Conservation (phyloP, 2,888 invertebrate genomes). For the Drosophila tanythrix region DNA sequence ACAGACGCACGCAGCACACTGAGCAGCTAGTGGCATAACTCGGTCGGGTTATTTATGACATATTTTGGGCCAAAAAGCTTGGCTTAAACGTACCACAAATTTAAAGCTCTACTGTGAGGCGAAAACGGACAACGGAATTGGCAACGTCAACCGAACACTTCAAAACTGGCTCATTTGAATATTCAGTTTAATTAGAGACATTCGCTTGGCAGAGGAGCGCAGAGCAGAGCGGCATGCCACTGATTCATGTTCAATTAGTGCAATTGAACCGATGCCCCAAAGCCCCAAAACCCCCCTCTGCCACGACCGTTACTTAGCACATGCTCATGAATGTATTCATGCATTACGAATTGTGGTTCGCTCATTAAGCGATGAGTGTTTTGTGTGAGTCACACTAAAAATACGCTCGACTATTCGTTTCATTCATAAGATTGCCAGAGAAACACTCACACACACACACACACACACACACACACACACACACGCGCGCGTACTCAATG, state of each 20-base stretch:
- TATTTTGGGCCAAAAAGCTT: conserved; percentile 49
- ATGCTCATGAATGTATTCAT: conserved; percentile 27
- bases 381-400: conserved; percentile 25
- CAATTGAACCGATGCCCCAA: conserved; percentile 50
- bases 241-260: conserved; percentile 78
- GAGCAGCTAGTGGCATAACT: conserved; percentile 14
- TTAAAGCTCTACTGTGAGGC: conserved; percentile 3
- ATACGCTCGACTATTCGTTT: conserved; percentile 16
- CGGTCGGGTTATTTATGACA: conserved; percentile 42
- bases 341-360: conserved; percentile 10
- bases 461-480: background rate
- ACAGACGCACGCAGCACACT: conserved; percentile 14
- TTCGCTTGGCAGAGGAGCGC: background rate
- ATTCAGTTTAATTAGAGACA: conserved; percentile 70
- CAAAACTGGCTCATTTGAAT: conserved; percentile 56
- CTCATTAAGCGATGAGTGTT: conserved; percentile 27
- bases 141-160: conserved; percentile 29
- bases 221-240: background rate
- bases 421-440: conserved; percentile 28
- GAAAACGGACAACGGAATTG: conserved; percentile 15
- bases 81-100: conserved; percentile 56
- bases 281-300: background rate
- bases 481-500: conserved; percentile 34
- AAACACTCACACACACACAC: background rate
- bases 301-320: conserved; percentile 4